Evolutionary conservation across 1,140 invertebrate species (phyloP).

Genomic region (Seison nebaliae): DNA sequence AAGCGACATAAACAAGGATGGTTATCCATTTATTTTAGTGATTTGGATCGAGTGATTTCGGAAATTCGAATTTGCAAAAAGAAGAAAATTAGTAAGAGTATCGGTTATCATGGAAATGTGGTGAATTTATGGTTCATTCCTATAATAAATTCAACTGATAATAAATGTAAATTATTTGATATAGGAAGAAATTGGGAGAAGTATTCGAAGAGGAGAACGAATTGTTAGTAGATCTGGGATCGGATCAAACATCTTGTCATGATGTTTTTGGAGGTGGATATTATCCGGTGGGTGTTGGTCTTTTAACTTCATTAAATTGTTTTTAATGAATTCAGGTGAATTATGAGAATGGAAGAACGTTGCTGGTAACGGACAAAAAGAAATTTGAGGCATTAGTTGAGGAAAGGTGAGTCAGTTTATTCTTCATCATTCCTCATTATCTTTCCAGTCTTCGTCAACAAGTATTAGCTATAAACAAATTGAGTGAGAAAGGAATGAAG

Average conservation of each 20-base stretch:
- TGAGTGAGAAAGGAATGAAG: constrained; percentile 34
- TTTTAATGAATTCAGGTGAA: constrained; percentile 32
- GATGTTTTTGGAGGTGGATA: constrained; percentile 41
- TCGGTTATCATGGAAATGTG: constrained; percentile 39
- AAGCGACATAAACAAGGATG: constrained; percentile 40
- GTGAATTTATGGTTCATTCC: constrained; percentile 37
- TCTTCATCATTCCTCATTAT: no score
- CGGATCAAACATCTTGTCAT: constrained; percentile 43
- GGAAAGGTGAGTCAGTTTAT: no score
- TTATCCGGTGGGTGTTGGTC: no score
- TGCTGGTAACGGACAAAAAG: neutral
- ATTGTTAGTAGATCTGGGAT: constrained; percentile 37
- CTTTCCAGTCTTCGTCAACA: constrained; percentile 34
- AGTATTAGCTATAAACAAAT: constrained; percentile 35
- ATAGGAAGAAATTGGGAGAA: neutral
- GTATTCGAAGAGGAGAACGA: constrained; percentile 34
- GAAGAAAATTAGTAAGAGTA: constrained; percentile 30
- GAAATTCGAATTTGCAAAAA: constrained; percentile 26
- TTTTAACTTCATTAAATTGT: no score
- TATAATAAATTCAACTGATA: neutral
- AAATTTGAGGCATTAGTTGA: no score
- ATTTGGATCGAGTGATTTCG: constrained; percentile 32
- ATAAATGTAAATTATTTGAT: neutral
- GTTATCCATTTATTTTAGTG: constrained; percentile 32
- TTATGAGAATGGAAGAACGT: neutral